Percentiles rank a stretch among this genome's conserved stretches.
These are phyloP conservation scores for Latheticus oryzae DNA, from an alignment of 2,888 invertebrate genomes.

Conservation along the genomic window DNA sequence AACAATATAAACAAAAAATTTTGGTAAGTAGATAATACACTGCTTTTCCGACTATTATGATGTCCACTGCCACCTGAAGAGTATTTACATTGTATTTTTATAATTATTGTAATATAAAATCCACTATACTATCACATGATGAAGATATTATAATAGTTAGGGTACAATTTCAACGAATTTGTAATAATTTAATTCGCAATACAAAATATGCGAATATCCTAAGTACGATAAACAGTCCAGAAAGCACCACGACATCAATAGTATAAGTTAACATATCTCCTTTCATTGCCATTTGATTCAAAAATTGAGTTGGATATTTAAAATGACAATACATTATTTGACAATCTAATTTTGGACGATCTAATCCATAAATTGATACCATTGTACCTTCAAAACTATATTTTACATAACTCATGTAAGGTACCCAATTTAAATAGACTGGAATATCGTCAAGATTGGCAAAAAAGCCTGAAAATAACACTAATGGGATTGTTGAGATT, in stretches of 20 bases:
- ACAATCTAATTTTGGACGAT: slow-evolving; percentile 85
- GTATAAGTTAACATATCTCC: slow-evolving; percentile 75
- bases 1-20: too few relatives aligned
- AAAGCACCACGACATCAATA: slow-evolving; percentile 85
- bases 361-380: slow-evolving; percentile 90
- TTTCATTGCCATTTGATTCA: slow-evolving; percentile 88
- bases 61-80: too few relatives aligned
- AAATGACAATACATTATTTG: slow-evolving; percentile 86
- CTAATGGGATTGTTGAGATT: slow-evolving; percentile 90
- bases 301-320: slow-evolving; percentile 82
- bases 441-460: slow-evolving; percentile 93
- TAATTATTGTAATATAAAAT: slow-evolving; percentile 39
- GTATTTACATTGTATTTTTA: too few relatives aligned
- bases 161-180: slow-evolving; percentile 55
- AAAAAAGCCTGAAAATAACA: slow-evolving; percentile 95
- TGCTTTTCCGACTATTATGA: too few relatives aligned
- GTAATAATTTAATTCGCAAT: slow-evolving; percentile 81
- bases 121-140: slow-evolving; percentile 36
- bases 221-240: slow-evolving; percentile 82
- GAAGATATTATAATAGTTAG: slow-evolving; percentile 26
- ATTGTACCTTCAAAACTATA: slow-evolving; percentile 95
- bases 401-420: slow-evolving; percentile 90
- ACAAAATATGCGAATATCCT: slow-evolving; percentile 85
- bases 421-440: slow-evolving; percentile 87
- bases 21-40: too few relatives aligned